These are phyloP conservation scores for Amiota communis DNA, from an alignment of 2,888 invertebrate genomes.

Conservation along the genomic window DNA sequence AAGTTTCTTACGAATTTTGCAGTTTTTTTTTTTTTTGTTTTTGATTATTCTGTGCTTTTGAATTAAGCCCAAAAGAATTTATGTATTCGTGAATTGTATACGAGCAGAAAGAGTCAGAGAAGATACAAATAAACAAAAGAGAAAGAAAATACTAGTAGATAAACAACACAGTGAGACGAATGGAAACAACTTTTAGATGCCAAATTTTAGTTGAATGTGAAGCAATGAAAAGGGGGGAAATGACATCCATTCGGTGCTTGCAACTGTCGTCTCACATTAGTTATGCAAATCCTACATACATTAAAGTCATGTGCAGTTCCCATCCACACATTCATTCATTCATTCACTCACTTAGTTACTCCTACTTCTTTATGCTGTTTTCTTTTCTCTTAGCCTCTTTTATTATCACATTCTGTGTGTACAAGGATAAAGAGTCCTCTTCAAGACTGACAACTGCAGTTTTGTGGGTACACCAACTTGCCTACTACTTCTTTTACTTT, in stretches of 20 bases:
- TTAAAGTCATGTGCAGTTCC: slow-evolving; percentile 3
- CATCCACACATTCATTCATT: no score
- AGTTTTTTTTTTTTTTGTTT: background rate
- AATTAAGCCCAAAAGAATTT: slow-evolving; percentile 18
- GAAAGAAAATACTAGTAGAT: no score
- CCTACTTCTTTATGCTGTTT: no score
- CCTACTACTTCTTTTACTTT: background rate
- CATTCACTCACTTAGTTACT: no score
- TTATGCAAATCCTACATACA: slow-evolving; percentile 24
- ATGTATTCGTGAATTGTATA: slow-evolving; percentile 14
- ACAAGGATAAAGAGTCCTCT: no score
- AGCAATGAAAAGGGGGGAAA: no score
- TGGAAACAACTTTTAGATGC: no score
- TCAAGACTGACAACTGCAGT: no score
- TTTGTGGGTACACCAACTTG: no score
- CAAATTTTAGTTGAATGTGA: no score
- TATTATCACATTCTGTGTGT: no score
- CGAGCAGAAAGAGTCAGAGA: background rate
- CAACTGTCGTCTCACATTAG: slow-evolving; percentile 24
- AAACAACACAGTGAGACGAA: background rate
- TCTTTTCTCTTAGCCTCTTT: no score
- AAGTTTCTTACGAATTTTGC: background rate
- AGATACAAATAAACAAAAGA: background rate
- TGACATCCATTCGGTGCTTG: background rate
- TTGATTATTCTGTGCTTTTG: background rate